Evolutionary conservation across 2,797 vertebrate genomes (phyloP), one percentile per base, ranked within the genome.

Genomic region (Pagetopsis macropterus): DNA sequence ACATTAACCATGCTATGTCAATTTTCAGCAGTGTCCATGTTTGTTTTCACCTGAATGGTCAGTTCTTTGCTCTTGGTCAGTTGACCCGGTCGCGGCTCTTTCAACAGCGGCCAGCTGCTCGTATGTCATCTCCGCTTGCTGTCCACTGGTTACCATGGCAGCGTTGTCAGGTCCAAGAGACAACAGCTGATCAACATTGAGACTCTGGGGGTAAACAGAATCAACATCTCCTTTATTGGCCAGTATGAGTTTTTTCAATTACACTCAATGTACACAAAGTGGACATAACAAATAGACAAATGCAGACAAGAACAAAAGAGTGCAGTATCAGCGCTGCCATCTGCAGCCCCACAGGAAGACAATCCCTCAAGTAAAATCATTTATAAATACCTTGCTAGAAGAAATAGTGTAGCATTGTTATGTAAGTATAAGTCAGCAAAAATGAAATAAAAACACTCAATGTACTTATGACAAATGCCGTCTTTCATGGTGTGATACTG

Each of bases 151-250:
- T 33, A 95, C 62, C 76, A 74, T 71, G 27, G 62, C 92, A 55
- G 91, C 91, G 1, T 87, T 93, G 78, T 93, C 92, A 44, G 94
- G 91, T 40, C 92, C 92, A 23, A 95, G 80, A 54, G 89, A 88
- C 70, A 58, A 50, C 23, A 95, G 57, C 79, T 94, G 91, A 65
- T 27, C 78, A 19, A 40, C 51, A 8, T 92, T 88, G 31, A 95
- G 79, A 0, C 8, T 54, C 94, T 95, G 78, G 3, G 41, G 12
- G 63, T 33, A 17, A 48, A 57, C 13, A 14, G 6, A 59, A 16
- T 2, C 9, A 23, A 14, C 44, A 46, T 61, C 43, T 10, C 41
- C 9, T 45, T 6, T 15, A 21, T 21, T 2, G 19, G 9, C n/a
- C 14, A 59, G 13, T 44, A 23, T 37, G 33, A 27, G 27, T 37